Base-by-base conservation (phyloP, 1,140 invertebrate species). In the Akabosia matsudoensis region DNA sequence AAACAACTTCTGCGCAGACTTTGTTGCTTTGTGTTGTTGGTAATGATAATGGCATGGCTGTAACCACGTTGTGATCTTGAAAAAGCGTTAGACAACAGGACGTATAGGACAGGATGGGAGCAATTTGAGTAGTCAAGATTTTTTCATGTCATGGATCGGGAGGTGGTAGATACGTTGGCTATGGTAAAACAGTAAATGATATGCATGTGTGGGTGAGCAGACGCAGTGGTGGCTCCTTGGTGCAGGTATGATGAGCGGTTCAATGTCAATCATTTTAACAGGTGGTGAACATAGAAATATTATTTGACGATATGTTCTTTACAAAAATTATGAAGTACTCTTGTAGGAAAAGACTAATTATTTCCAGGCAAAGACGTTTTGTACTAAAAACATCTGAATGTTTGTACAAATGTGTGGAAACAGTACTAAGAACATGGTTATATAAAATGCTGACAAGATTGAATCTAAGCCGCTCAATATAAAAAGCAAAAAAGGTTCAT, bases 191-290 rank as follows among this genome's bases (percentile, higher is more conserved):
- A n/a, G n/a, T n/a, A n/a, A n/a, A n/a, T n/a, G n/a, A n/a, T n/a
- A n/a, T n/a, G n/a, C n/a, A n/a, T n/a, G n/a, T n/a, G n/a, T n/a
- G n/a, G n/a, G n/a, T n/a, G n/a, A n/a, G n/a, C n/a, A n/a, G n/a
- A n/a, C n/a, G n/a, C n/a, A n/a, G n/a, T n/a, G n/a, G n/a, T n/a
- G n/a, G n/a, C n/a, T n/a, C n/a, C n/a, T 45, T 45, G 37, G 37
- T 45, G 37, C 37, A 45, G 18, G 54, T n/a, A 24, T 14, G 54
- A 24, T 24, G 14, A 61, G 54, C 54, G 54, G 54, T 61, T 61
- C 54, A 61, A 61, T 61, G 54, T 61, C 54, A 61, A 61, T 61
- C 54, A 61, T 61, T 61, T 61, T 61, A 16, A 10, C 13, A 61
- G 24, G 54, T 14, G 14, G 24, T 45, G 37, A 45, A 45, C 18